These are phyloP conservation scores for Rhineura floridana DNA, from an alignment of 2,113 vertebrate species.

Conservation along the genomic window DNA sequence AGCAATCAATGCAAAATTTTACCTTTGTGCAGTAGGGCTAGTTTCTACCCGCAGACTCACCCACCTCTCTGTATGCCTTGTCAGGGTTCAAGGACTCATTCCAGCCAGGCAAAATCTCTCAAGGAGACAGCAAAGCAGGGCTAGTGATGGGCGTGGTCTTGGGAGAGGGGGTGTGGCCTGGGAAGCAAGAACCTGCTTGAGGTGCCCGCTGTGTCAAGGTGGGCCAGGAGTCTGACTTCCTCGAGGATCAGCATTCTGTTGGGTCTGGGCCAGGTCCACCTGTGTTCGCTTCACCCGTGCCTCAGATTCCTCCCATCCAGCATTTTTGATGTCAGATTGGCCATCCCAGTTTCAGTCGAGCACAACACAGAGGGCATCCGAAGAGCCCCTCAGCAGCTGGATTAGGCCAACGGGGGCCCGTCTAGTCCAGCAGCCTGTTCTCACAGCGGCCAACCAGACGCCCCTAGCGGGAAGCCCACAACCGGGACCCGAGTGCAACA, in stretches of 20 bases:
- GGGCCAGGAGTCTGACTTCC: neutral
- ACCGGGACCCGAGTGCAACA: too few relatives aligned
- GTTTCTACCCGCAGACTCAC: too few relatives aligned
- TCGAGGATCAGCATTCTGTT: neutral
- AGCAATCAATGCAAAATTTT: too few relatives aligned
- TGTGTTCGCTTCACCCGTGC: neutral
- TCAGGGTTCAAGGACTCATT: too few relatives aligned
- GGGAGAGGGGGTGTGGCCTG: too few relatives aligned
- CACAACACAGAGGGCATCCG: neutral
- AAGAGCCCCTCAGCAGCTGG: neutral
- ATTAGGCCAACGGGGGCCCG: neutral
- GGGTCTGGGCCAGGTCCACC: neutral
- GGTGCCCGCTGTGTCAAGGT: neutral
- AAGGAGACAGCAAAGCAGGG: too few relatives aligned
- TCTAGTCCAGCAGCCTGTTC: neutral
- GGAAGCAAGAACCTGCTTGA: too few relatives aligned
- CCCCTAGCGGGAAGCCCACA: neutral
- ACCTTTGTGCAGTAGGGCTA: too few relatives aligned
- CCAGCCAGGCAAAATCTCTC: too few relatives aligned
- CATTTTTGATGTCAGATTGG: neutral
- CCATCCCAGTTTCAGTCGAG: neutral
- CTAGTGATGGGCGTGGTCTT: too few relatives aligned
- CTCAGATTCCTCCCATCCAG: neutral
- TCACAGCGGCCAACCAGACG: neutral
- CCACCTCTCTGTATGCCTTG: too few relatives aligned